Conservation (phyloP, 2,113 vertebrate genomes). For the Caranx melampygus region DNA sequence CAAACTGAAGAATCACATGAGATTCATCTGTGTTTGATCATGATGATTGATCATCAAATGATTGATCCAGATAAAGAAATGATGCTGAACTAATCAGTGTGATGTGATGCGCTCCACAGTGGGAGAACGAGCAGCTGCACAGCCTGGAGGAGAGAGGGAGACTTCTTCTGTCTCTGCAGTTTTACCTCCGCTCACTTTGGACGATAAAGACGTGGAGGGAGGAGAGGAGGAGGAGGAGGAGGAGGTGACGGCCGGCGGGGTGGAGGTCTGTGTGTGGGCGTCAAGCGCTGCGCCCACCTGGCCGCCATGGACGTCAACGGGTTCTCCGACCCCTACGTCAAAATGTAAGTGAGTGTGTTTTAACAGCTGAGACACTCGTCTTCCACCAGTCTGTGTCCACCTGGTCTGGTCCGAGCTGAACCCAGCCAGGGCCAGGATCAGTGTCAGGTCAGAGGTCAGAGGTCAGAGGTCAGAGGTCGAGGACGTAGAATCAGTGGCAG, state of each 20-base stretch:
- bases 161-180: slow-evolving; percentile 87
- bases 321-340: slow-evolving; percentile 91
- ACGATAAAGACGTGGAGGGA: slow-evolving; percentile 21
- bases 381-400: too few species aligned
- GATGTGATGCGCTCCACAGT: slow-evolving; percentile 64
- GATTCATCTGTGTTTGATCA: too few species aligned
- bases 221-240: slow-evolving; percentile 26
- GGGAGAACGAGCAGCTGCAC: slow-evolving; percentile 87
- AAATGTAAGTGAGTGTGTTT: slow-evolving; percentile 83
- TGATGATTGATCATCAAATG: too few species aligned
- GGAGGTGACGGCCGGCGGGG: slow-evolving; percentile 27
- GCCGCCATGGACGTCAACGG: slow-evolving; percentile 93
- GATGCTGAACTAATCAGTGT: too few species aligned
- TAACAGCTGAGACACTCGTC: too few species aligned
- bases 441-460: too few species aligned
- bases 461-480: too few species aligned
- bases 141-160: slow-evolving; percentile 89
- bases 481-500: too few species aligned
- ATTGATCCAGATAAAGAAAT: neutral
- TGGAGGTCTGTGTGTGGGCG: slow-evolving; percentile 86
- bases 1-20: too few species aligned
- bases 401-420: too few species aligned
- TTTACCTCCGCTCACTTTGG: slow-evolving; percentile 62
- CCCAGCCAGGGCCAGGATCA: too few species aligned
- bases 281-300: slow-evolving; percentile 88